Evolutionary conservation across 1,140 invertebrate species (phyloP).

Genomic region (Spodoptera litura): DNA sequence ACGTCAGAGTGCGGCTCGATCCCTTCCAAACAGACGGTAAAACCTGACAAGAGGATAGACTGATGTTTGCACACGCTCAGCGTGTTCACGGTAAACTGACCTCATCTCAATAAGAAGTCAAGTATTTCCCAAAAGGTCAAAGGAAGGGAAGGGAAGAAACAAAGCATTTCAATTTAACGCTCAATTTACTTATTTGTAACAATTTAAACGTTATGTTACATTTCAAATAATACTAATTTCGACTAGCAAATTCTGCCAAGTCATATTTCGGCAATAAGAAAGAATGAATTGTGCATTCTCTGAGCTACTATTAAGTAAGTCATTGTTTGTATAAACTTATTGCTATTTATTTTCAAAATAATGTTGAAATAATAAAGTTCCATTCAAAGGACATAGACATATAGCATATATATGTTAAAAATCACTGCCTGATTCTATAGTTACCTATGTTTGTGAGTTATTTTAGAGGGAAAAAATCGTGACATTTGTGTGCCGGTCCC

Average conservation of each 20-base stretch:
- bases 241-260: conserved; percentile 6
- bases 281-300: not conserved
- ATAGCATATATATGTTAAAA: no score
- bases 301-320: not conserved
- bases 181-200: no score
- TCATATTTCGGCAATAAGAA: not conserved
- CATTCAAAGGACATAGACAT: no score
- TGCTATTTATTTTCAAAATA: not conserved
- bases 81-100: not conserved
- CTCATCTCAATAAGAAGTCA: not conserved
- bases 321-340: not conserved
- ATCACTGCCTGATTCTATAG: not conserved
- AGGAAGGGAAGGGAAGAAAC: not conserved
- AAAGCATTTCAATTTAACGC: not conserved
- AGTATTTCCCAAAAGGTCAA: conserved; percentile 11
- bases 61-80: conserved; percentile 5
- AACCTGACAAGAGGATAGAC: conserved; percentile 10
- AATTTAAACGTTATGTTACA: no score
- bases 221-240: no score
- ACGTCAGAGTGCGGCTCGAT: not conserved
- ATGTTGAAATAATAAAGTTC: no score
- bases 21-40: conserved; percentile 20
- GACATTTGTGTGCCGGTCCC: conserved; percentile 8
- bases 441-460: conserved; percentile 1
- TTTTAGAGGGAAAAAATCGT: conserved; percentile 12